Evolutionary conservation across 2,113 vertebrate genomes (phyloP).

Genomic region (Pyrgilauda ruficollis): DNA sequence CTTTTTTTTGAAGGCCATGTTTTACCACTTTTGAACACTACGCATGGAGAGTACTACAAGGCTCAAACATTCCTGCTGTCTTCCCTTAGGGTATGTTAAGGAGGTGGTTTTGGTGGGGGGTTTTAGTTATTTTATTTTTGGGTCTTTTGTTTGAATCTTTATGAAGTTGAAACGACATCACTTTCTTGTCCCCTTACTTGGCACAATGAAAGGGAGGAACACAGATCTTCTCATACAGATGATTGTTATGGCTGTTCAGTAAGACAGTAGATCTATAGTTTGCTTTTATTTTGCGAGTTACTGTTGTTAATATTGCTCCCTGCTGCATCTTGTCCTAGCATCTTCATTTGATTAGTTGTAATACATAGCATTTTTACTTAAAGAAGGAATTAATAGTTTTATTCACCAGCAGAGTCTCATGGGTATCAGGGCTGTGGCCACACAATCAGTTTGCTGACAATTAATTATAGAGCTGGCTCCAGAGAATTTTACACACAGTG

Average conservation of each 20-base stretch:
- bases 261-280: background rate
- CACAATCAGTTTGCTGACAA: background rate
- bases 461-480: background rate
- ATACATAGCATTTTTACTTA: background rate
- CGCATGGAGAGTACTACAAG: accelerated
- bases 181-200: background rate
- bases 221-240: background rate
- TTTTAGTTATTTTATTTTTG: background rate
- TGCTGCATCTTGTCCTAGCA: background rate
- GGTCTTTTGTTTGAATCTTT: background rate
- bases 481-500: background rate
- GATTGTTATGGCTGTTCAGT: background rate
- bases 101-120: background rate
- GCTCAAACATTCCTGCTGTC: background rate
- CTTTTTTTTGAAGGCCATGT: accelerated
- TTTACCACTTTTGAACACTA: background rate
- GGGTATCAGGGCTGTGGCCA: background rate
- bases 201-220: background rate
- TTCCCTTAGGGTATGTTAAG: background rate
- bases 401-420: background rate
- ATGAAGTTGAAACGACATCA: background rate
- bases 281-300: background rate
- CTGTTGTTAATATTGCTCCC: background rate
- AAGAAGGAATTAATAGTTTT: background rate
- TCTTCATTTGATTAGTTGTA: background rate